Evolutionary conservation across 2,888 invertebrate genomes (phyloP).

Genomic region (Habrosyne pyritoides): DNA sequence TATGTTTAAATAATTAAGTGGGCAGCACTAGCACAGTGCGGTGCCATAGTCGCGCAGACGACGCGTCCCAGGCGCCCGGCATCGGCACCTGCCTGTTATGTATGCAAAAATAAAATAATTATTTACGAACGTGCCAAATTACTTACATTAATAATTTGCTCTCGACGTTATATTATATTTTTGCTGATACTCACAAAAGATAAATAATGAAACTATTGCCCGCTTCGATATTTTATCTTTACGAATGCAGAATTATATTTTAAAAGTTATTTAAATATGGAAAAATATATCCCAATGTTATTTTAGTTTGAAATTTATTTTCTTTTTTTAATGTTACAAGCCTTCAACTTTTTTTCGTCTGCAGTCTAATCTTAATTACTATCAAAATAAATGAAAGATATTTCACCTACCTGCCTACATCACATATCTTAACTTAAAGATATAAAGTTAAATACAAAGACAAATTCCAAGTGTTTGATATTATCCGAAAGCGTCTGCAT

Average conservation of each 20-base stretch:
- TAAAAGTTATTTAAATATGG: not conserved
- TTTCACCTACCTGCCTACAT: not conserved
- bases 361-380: not conserved
- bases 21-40: conserved; percentile 46
- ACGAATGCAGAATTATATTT: not conserved
- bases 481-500: not conserved
- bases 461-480: not conserved
- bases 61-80: conserved; percentile 32
- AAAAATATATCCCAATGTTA: not conserved
- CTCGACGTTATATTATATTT: conserved; percentile 35
- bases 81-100: conserved; percentile 71
- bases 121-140: conserved; percentile 77
- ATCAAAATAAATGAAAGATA: not conserved
- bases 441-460: not conserved
- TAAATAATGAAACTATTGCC: conserved; percentile 33
- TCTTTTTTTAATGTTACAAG: too few relatives aligned
- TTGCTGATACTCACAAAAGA: conserved; percentile 39
- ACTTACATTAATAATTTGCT: conserved; percentile 58
- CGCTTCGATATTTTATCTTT: conserved; percentile 35
- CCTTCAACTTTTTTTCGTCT: too few relatives aligned
- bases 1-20: conserved; percentile 82
- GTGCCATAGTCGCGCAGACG: conserved; percentile 21
- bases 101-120: conserved; percentile 77
- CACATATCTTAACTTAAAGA: not conserved
- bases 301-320: not conserved